phyloP scores from a whole-genome alignment of 1,140 invertebrate genomes.

The Ditylenchus dipsaci region DNA sequence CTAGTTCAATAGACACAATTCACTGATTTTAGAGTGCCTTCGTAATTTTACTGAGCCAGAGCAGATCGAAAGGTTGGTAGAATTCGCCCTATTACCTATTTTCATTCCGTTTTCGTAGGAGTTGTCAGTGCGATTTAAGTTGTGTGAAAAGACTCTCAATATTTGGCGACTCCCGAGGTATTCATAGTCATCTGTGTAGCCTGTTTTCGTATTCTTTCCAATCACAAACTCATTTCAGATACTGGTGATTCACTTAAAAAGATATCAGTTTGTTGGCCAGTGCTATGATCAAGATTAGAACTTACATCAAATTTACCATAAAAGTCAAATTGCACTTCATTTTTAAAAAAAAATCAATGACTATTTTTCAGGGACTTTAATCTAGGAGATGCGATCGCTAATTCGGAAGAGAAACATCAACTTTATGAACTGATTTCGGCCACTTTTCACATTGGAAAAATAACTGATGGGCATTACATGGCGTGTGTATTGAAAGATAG shows the following conservation, averaged over 20 bases:
- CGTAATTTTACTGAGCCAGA: background rate
- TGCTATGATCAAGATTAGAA: background rate
- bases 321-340: background rate
- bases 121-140: too few species aligned
- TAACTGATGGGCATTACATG: background rate
- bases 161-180: too few species aligned
- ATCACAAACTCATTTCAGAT: background rate
- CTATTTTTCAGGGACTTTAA: background rate
- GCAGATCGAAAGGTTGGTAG: background rate
- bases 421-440: background rate
- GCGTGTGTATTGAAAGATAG: background rate
- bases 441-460: background rate
- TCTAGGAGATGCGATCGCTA: background rate
- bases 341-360: background rate
- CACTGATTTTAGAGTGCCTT: too few species aligned
- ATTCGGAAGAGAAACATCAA: background rate
- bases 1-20: too few species aligned
- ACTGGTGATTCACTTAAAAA: background rate
- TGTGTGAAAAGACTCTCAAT: too few species aligned
- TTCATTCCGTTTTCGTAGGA: too few species aligned
- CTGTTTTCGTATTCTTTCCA: background rate
- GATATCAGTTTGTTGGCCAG: background rate
- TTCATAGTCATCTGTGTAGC: background rate
- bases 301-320: background rate
- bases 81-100: background rate